Evolutionary conservation across 2,113 vertebrate genomes (phyloP).

Genomic region (Dendropsophus ebraccatus): DNA sequence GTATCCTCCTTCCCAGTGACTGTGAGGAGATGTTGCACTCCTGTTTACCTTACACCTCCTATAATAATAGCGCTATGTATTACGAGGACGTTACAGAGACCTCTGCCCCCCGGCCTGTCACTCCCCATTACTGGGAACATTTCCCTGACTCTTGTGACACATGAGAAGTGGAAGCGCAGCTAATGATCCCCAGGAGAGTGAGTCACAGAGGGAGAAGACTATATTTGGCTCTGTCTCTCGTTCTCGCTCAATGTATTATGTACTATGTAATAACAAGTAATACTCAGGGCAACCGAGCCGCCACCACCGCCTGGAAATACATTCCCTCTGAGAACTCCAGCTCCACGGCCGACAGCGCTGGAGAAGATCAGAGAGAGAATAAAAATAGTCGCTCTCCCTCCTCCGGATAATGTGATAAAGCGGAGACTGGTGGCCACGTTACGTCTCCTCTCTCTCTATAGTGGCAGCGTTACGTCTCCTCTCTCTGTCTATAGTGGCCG

Average conservation of each 20-base stretch:
- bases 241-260: conserved; percentile 42
- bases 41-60: too few relatives aligned
- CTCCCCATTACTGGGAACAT: neutral
- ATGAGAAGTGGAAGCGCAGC: neutral
- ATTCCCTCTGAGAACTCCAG: conserved; percentile 48
- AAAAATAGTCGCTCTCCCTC: conserved; percentile 31
- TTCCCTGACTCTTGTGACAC: neutral
- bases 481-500: neutral
- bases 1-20: too few relatives aligned
- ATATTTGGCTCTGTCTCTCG: conserved; percentile 55
- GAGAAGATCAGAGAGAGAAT: conserved; percentile 39
- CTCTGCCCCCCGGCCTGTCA: neutral
- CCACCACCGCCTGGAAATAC: conserved; percentile 46
- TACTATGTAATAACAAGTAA: conserved; percentile 50
- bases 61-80: neutral
- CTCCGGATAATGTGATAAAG: neutral
- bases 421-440: neutral
- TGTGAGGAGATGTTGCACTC: too few relatives aligned
- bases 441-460: too few relatives aligned
- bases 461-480: neutral
- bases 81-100: neutral
- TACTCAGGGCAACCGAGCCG: conserved; percentile 23
- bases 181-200: conserved; percentile 40
- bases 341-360: conserved; percentile 1
- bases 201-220: conserved; percentile 38